Conservation (phyloP, 2,888 invertebrate species). For the Troglohyphantes excavatus region DNA sequence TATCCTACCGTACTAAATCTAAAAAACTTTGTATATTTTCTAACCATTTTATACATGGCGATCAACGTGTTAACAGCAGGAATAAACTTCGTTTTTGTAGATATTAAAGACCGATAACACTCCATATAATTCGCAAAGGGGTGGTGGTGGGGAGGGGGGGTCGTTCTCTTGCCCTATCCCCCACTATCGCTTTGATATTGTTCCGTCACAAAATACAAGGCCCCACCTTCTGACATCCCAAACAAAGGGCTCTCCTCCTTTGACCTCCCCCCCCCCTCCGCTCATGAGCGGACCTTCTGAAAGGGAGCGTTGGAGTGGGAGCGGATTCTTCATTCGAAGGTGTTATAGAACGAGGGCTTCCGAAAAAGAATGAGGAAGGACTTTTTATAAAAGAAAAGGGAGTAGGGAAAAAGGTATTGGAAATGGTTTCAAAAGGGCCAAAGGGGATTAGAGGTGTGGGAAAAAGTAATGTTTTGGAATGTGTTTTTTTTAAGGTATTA, state of each 20-base stretch:
- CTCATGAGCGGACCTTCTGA: too few species aligned
- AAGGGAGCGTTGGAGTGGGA: constrained; percentile 51
- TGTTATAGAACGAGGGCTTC: too few species aligned
- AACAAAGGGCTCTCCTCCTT: constrained; percentile 58
- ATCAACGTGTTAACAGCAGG: too few species aligned
- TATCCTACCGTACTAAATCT: too few species aligned
- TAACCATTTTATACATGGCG: too few species aligned
- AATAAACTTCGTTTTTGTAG: too few species aligned
- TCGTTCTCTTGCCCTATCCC: constrained; percentile 1
- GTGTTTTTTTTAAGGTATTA: too few species aligned
- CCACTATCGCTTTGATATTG: constrained; percentile 47
- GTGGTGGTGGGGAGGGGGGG: neutral
- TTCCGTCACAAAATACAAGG: constrained; percentile 58
- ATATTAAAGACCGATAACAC: neutral
- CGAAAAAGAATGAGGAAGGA: too few species aligned
- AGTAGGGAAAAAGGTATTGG: neutral
- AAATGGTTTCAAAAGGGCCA: neutral
- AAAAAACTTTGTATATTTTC: too few species aligned
- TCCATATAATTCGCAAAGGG: constrained; percentile 16
- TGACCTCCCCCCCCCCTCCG: neutral
- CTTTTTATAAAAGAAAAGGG: neutral
- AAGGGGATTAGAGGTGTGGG: neutral
- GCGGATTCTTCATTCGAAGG: neutral
- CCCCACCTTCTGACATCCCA: constrained; percentile 16
- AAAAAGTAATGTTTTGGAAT: constrained; percentile 4